Conservation (phyloP, 1,140 invertebrate species). For the Trypoxylus dichotomus region DNA sequence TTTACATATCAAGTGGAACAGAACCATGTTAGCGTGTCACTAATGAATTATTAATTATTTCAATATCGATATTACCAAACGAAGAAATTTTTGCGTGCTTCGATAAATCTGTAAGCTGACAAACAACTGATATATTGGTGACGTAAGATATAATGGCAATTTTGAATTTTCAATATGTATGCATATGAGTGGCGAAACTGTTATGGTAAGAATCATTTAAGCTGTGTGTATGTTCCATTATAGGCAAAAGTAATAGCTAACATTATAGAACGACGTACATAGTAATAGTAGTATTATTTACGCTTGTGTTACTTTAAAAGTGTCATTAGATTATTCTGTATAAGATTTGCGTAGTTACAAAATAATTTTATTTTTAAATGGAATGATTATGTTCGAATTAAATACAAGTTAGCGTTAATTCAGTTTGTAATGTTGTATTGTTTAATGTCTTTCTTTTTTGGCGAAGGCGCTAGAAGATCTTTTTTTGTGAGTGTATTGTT, state of each 20-base stretch:
- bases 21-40: background rate
- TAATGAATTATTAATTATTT: constrained; percentile 20
- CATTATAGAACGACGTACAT: background rate
- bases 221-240: background rate
- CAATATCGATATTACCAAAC: constrained; percentile 22
- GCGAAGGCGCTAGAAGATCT: too few species aligned
- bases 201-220: background rate
- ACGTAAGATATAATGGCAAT: background rate
- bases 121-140: constrained; percentile 20
- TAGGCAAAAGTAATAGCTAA: background rate
- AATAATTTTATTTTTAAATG: too few species aligned
- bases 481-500: too few species aligned
- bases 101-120: constrained; percentile 7
- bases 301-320: background rate
- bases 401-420: too few species aligned
- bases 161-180: background rate
- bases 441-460: too few species aligned
- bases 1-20: constrained; percentile 17
- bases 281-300: background rate
- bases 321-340: background rate
- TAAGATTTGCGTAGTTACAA: too few species aligned
- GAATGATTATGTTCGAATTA: too few species aligned
- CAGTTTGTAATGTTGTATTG: too few species aligned
- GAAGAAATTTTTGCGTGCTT: background rate
- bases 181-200: background rate